A percentile compares a stretch with the other conserved stretches of the same genome.
Conservation (phyloP, 2,113 vertebrate species). For the Gymnocephalus cernua region DNA sequence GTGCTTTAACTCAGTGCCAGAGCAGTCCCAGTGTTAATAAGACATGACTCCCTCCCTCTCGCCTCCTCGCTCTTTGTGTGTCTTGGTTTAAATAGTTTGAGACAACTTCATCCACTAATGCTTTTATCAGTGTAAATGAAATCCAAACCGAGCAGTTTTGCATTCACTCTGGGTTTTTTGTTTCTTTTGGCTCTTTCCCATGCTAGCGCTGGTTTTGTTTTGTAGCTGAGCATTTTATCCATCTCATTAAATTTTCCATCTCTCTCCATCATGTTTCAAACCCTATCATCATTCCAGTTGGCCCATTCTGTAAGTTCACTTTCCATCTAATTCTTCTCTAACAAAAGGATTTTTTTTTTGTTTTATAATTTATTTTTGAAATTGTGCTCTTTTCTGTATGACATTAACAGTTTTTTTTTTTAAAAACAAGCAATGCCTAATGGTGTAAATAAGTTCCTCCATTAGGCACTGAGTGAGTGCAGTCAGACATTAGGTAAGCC, state of each 20-base stretch:
- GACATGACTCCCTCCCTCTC: conserved; percentile 70
- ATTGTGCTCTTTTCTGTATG: conserved; percentile 4
- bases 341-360: conserved; percentile 36
- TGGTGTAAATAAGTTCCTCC: conserved; percentile 63
- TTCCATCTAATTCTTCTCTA: conserved; percentile 42
- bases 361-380: conserved; percentile 24
- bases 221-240: conserved; percentile 52
- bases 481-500: conserved; percentile 60
- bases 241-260: conserved; percentile 72
- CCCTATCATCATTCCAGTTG: conserved; percentile 62
- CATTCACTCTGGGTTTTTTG: conserved; percentile 14
- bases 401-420: conserved; percentile 64
- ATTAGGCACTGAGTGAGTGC: conserved; percentile 59
- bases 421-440: conserved; percentile 59
- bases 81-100: conserved; percentile 62
- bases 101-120: conserved; percentile 63
- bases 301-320: conserved; percentile 44
- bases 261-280: conserved; percentile 63
- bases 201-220: conserved; percentile 44
- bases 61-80: conserved; percentile 16
- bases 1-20: conserved; percentile 76
- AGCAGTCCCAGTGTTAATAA: conserved; percentile 77
- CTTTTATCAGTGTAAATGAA: conserved; percentile 73
- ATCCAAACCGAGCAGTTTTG: conserved; percentile 57
- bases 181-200: conserved; percentile 15